These are phyloP conservation scores for Capreolus pygargus DNA, from an alignment of 2,113 vertebrate genomes.

Conservation along the genomic window DNA sequence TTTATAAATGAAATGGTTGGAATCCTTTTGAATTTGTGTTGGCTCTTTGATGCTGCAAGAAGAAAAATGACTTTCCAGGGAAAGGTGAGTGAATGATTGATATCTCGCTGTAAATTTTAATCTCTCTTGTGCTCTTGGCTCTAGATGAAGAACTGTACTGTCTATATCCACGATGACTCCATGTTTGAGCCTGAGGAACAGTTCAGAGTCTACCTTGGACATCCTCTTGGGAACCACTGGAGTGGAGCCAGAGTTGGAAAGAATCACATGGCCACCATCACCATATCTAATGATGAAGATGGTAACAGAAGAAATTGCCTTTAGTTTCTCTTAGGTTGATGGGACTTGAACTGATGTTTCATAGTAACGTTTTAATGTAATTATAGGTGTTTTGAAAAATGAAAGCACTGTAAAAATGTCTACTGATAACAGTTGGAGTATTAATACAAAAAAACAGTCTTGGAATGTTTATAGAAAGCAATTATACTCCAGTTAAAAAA, in stretches of 20 bases:
- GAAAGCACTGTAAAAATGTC: neutral
- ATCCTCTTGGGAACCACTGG: constrained; percentile 94
- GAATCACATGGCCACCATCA: constrained; percentile 86
- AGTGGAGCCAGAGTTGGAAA: constrained; percentile 92
- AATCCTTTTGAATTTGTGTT: neutral
- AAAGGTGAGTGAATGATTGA: neutral
- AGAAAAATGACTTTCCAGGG: neutral
- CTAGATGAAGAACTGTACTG: constrained; percentile 95
- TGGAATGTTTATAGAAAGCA: neutral
- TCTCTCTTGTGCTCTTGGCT: neutral
- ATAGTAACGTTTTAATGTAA: neutral
- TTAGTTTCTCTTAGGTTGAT: neutral
- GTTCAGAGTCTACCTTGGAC: constrained; percentile 91
- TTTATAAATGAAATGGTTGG: neutral
- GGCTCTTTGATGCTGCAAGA: neutral
- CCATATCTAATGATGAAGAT: constrained; percentile 95
- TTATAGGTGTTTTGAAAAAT: neutral
- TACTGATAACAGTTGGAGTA: neutral
- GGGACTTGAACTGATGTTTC: neutral
- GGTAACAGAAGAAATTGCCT: constrained; percentile 81
- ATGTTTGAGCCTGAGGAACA: constrained; percentile 97
- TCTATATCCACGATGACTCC: constrained; percentile 91
- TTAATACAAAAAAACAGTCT: neutral
- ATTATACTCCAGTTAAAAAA: neutral
- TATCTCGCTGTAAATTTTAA: neutral